Evolutionary conservation across 2,797 vertebrate species (phyloP).

Genomic region (Catharus ustulatus): DNA sequence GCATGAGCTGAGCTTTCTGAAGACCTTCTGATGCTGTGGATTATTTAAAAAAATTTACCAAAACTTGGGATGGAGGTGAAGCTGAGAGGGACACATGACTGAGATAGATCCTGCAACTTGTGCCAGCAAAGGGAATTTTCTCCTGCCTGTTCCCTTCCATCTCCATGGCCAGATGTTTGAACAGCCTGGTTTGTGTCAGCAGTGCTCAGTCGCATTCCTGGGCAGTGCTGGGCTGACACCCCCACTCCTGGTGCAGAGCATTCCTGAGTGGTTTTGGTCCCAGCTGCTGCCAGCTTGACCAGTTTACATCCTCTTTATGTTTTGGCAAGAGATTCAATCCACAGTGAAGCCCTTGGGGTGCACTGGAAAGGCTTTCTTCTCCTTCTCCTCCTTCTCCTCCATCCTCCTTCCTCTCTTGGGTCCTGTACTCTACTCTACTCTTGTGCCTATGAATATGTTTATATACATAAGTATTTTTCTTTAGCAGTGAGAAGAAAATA

Average conservation of each 20-base stretch:
- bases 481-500: conserved; percentile 36
- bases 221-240: background rate
- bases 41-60: background rate
- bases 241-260: rapidly evolving
- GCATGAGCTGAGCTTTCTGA: background rate
- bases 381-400: background rate
- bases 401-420: conserved; percentile 3
- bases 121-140: background rate
- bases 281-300: background rate
- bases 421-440: background rate
- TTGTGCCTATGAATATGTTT: conserved; percentile 4
- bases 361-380: background rate
- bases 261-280: background rate
- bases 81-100: rapidly evolving
- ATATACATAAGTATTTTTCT: conserved; percentile 47
- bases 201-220: background rate
- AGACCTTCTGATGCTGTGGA: background rate
- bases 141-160: background rate
- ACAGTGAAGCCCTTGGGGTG: background rate
- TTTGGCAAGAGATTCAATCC: background rate
- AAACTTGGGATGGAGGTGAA: background rate
- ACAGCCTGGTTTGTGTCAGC: background rate
- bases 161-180: rapidly evolving
- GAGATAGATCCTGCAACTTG: background rate
- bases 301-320: background rate